Conservation (phyloP, 2,888 invertebrate genomes). For the Sphaerophoria rueppellii region DNA sequence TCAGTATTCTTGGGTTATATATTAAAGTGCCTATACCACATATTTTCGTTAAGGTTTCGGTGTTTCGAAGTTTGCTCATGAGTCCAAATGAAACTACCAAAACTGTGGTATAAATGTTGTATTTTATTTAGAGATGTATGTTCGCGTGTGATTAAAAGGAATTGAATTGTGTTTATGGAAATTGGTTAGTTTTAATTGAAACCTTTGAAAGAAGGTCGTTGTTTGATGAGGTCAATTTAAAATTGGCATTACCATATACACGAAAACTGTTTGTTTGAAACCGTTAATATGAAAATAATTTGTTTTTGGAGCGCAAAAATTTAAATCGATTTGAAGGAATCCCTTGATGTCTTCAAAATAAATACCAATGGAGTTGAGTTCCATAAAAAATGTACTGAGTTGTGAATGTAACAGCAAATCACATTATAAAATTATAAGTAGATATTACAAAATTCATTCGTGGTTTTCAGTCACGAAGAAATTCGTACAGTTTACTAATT, state of each 20-base stretch:
- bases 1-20: constrained; percentile 33
- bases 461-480: too few species aligned
- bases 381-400: too few species aligned
- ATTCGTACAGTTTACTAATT: too few species aligned
- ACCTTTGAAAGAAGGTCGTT: constrained; percentile 65
- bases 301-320: not conserved
- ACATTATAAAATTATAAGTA: too few species aligned
- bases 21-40: not conserved
- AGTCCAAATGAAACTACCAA: constrained; percentile 48
- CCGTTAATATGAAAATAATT: not conserved
- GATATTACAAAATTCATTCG: too few species aligned
- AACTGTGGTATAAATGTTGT: constrained; percentile 36
- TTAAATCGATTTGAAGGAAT: too few species aligned
- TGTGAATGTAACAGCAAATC: too few species aligned
- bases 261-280: too few species aligned
- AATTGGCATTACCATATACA: not conserved
- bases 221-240: constrained; percentile 32
- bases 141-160: constrained; percentile 23
- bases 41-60: constrained; percentile 47
- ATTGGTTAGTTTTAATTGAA: constrained; percentile 71
- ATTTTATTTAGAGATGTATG: constrained; percentile 1
- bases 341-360: too few species aligned
- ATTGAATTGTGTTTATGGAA: constrained; percentile 61
- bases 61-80: constrained; percentile 58
- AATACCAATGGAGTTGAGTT: too few species aligned